Conservation (phyloP, 2,113 vertebrate genomes). For the Thinocorus orbignyianus region DNA sequence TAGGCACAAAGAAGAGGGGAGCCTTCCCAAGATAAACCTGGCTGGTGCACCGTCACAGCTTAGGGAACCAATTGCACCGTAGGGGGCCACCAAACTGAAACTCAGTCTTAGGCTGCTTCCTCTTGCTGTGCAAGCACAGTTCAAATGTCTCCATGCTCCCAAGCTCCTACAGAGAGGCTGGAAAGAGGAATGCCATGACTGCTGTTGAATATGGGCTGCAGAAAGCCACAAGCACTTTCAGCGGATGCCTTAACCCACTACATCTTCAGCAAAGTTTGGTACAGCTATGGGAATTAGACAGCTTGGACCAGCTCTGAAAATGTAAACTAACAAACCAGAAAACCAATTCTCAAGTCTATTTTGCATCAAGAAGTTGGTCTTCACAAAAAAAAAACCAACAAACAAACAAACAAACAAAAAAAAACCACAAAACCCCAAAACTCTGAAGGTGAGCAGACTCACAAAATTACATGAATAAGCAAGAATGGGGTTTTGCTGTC, state of each 20-base stretch:
- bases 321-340: neutral
- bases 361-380: neutral
- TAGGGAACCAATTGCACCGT: neutral
- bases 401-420: too few species aligned
- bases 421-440: neutral
- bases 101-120: neutral
- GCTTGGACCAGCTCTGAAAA: neutral
- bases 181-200: neutral
- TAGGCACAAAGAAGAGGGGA: neutral
- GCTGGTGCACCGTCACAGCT: neutral
- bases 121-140: neutral
- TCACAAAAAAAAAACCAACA: neutral
- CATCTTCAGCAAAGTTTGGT: neutral
- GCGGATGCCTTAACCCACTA: neutral
- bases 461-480: neutral
- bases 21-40: neutral
- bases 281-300: neutral
- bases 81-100: neutral
- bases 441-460: neutral
- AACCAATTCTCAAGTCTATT: neutral
- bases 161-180: slow-evolving; percentile 1
- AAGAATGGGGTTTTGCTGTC: neutral
- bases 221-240: neutral
- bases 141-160: slow-evolving; percentile 5
- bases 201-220: neutral